Evolutionary conservation across 1,140 invertebrate genomes (phyloP), one percentile per base, ranked within the genome.

Genomic region (Zophobas atratus): DNA sequence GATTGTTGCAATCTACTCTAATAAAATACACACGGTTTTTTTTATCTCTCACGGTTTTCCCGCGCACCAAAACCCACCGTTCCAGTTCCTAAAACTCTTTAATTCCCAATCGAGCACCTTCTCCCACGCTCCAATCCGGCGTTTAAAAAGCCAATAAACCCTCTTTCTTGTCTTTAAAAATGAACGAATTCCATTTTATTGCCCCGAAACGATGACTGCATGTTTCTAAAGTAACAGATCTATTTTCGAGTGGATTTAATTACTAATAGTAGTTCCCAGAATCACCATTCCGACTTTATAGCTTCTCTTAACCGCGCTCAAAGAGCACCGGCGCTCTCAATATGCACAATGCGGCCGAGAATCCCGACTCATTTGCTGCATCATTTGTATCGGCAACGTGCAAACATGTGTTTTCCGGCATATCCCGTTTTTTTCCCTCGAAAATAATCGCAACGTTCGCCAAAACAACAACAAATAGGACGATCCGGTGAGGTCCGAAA

Each of bases 161-260:
- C 6, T 46, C 6, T 46, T 46, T 46, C 6, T 8, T 3, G 43
- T 8, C 43, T 51, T 51, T 51, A 6, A 51, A 20, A 51, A 51
- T 51, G 4, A 51, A 51, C 6, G 20, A 51, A 20, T 51, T 20
- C 49, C 49, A 20, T 51, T 51, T 51, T 51, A 51, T 20, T 2
- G 49, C 49, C 49, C 3, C 49, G 49, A 51, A 51, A 51, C 49
- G 49, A 4, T 20, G 49, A 51, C 49, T 51, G 49, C 49, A 72
- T 72, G 70, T 72, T 72, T 72, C 70, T 51, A 48, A 49, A 72
- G 41, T 72, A 72, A 72, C 49, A 72, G 70, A 72, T 72, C 70
- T 72, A 72, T 72, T 72, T 72, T 72, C 43, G 70, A 72, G 70
- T 46, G 49, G 70, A 72, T 72, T 72, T 72, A 43, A 72, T 72